Evolutionary conservation across 1,140 invertebrate genomes (phyloP).

Genomic region (Drosophila tropicalis): DNA sequence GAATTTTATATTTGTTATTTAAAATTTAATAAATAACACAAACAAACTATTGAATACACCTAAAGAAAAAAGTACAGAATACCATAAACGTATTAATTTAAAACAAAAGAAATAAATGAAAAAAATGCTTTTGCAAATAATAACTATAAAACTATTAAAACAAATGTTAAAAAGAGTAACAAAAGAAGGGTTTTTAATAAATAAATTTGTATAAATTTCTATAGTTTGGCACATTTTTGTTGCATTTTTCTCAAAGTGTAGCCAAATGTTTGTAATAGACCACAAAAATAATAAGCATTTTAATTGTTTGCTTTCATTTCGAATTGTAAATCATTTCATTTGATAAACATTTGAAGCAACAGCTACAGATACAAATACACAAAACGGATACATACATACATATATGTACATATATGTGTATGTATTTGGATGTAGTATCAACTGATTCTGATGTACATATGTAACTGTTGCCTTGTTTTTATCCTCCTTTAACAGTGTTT

Average conservation of each 20-base stretch:
- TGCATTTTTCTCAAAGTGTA: neutral
- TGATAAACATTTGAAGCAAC: neutral
- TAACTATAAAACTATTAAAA: too few species aligned
- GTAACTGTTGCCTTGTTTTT: too few species aligned
- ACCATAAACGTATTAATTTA: too few species aligned
- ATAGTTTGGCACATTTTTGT: neutral
- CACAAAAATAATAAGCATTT: slow-evolving; percentile 10
- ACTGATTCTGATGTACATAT: too few species aligned
- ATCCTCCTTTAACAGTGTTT: too few species aligned
- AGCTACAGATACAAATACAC: neutral
- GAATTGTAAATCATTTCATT: slow-evolving; percentile 10
- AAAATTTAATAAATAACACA: too few species aligned
- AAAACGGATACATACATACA: neutral
- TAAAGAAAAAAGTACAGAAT: too few species aligned
- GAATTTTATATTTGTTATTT: too few species aligned
- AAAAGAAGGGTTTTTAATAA: too few species aligned
- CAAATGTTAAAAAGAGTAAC: too few species aligned
- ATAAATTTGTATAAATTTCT: neutral
- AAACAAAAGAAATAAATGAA: neutral
- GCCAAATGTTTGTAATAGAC: neutral
- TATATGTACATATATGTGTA: neutral
- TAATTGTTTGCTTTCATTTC: slow-evolving; percentile 10
- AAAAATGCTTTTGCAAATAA: too few species aligned
- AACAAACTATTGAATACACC: too few species aligned
- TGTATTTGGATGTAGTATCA: neutral